These are phyloP conservation scores for Oryzias celebensis DNA, from an alignment of 2,113 vertebrate species.

Conservation along the genomic window DNA sequence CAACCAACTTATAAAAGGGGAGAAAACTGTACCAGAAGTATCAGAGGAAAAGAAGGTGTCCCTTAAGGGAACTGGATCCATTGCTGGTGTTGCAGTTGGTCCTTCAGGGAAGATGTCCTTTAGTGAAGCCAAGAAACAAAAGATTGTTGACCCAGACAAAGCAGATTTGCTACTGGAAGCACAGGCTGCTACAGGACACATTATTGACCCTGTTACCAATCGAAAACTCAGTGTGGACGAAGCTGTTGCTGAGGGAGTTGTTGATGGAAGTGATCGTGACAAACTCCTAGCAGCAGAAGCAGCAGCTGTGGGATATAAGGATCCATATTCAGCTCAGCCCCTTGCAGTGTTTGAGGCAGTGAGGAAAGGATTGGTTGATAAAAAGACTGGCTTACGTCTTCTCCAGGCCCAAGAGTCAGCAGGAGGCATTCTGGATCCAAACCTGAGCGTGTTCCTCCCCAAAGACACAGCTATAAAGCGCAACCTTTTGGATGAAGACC, in stretches of 20 bases:
- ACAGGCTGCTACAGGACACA: constrained; percentile 88
- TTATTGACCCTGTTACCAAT: constrained; percentile 84
- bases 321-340: constrained; percentile 79
- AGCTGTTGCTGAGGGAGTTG: constrained; percentile 81
- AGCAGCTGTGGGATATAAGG: constrained; percentile 86
- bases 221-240: constrained; percentile 82
- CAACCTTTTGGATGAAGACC: constrained; percentile 83
- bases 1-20: constrained; percentile 82
- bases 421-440: constrained; percentile 87
- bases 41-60: constrained; percentile 78
- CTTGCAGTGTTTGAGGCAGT: constrained; percentile 86
- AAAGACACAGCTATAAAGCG: constrained; percentile 85
- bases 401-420: constrained; percentile 87
- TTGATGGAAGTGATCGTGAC: constrained; percentile 82
- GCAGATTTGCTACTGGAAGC: constrained; percentile 74
- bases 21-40: constrained; percentile 83
- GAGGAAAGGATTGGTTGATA: constrained; percentile 84
- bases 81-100: constrained; percentile 69
- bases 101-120: constrained; percentile 37
- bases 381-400: constrained; percentile 82
- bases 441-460: constrained; percentile 87
- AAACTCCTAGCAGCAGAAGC: constrained; percentile 82
- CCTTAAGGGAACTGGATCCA: constrained; percentile 75
- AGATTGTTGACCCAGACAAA: constrained; percentile 22
- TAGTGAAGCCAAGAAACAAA: constrained; percentile 49